phyloP scores from a whole-genome alignment of 2,113 vertebrate species.

The Nestor notabilis region DNA sequence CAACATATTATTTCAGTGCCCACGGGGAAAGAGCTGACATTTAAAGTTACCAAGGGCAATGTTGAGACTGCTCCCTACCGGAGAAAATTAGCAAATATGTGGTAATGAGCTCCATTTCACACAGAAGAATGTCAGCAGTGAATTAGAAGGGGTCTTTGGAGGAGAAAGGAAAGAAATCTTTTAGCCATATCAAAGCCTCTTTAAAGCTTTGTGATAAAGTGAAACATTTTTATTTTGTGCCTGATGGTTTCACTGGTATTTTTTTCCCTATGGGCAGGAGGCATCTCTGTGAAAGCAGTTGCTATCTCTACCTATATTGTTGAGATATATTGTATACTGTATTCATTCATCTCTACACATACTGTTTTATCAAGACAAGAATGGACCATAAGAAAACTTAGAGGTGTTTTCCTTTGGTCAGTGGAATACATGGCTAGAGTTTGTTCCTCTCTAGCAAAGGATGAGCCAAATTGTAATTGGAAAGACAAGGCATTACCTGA shows the following conservation, averaged over 20 bases:
- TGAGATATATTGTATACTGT: not conserved
- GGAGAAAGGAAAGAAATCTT: not conserved
- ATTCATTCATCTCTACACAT: not conserved
- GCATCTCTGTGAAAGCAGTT: not conserved
- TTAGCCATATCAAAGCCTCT: not conserved
- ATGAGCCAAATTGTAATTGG: conserved; percentile 19
- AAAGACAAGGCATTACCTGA: conserved; percentile 47
- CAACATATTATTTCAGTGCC: not conserved
- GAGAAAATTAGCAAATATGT: not conserved
- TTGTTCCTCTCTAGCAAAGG: not conserved
- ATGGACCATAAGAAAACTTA: not conserved
- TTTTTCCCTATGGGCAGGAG: not conserved
- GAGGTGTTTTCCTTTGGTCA: not conserved
- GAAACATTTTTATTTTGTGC: not conserved
- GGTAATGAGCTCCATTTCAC: not conserved
- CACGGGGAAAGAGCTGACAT: not conserved
- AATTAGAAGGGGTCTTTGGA: not conserved
- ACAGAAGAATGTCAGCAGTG: not conserved
- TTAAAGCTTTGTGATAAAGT: not conserved
- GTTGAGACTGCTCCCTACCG: not conserved
- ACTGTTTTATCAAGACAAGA: not conserved
- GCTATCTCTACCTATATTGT: not conserved
- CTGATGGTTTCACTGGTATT: not conserved
- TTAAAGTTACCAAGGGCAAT: not conserved
- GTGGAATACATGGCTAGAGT: not conserved